Base-by-base conservation (phyloP, 1,140 invertebrate species). In the Bombus turneri region DNA sequence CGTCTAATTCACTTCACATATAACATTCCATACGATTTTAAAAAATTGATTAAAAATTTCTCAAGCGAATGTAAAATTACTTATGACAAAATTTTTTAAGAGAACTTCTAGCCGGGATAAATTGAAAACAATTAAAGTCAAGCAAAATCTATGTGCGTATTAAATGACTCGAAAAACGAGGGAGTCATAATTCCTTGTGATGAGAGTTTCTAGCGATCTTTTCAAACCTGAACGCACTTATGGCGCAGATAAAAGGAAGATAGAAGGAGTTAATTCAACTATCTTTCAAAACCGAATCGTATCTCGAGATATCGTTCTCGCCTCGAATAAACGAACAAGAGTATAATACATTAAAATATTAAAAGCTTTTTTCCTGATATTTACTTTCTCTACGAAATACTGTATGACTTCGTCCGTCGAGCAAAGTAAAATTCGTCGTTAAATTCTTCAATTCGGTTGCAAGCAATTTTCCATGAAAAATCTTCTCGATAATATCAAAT, bases 301-400 rank as follows among this genome's bases (percentile, higher is more conserved):
- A 39, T 28, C 8, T n/a, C 8, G 4, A 31, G 57, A 64, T 22
- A 43, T 41, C 0, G n/a, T 64, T 77, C 41, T n/a, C 15, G 18
- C 22, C 37, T 64, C 8, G 53, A 18, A 59, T 12, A 64, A n/a
- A 62, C 75, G 57, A 41, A 62, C 37, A 28, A 62, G 34, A 59
- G 75, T 31, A 62, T 31, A 15, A 77, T 39, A 4, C 75, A 25
- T 64, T 77, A 31, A 62, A 41, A 77, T 77, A 64, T 77, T 77
- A 64, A 77, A 77, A 41, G 75, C 75, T 41, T 77, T 41, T 15
- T n/a, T n/a, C 28, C 28, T 25, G 57, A 37, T 77, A n/a, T 37
- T 62, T 62, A n/a, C 9, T 10, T 43, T 34, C 31, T 74, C 31
- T 22, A 25, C 5, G n/a, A 28, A 34, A 25, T 53, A 77, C 28